Evolutionary conservation across 1,140 invertebrate genomes (phyloP), one percentile per base, ranked within the genome.

Genomic region (Homalodisca vitripennis): DNA sequence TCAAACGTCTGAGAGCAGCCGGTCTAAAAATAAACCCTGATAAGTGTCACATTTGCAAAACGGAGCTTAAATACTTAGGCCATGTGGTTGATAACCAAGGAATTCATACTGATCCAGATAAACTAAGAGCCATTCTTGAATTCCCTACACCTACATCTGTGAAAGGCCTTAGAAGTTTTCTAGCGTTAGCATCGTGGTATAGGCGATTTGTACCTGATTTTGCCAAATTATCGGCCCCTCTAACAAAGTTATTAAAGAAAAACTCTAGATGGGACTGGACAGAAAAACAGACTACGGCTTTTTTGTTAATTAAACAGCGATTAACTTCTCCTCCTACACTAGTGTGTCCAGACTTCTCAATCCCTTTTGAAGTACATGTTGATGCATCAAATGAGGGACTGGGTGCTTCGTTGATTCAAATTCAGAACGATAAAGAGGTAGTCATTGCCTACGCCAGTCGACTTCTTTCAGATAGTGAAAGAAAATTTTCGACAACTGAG

Each of bases 401-500:
- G 48, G 77, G 77, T 10, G 74, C 74, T 1, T 73, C 77, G 6
- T 67, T 80, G 3, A 68, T 71, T 32, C 79, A 80, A 62, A 60
- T 55, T 2, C 24, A 66, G 13, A 53, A 72, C 27, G 70, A 57
- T 31, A 31, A 55, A 63, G 72, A 74, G 34, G 53, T 70, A 10
- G 75, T 77, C 0, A 75, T 82, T 41, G 74, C 74, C 0, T 81
- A 80, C 71, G 74, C 74, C 20, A 76, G 76, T 22, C 64, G 78
- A 10, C 66, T 70, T 2, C 55, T 83, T 10, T 67, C 48, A 30
- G 53, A 70, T 3, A 6, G 68, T 6, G 81, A 84, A 75, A 65
- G 48, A 34, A 79, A 78, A 6, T 83, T 78, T 67, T 63, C 73
- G 1, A 73, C 73, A 0, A 80, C 77, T 0, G 78, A 83, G 73